Percentiles rank a stretch among this genome's conserved stretches.
Evolutionary conservation across 2,797 vertebrate genomes (phyloP).

Genomic region (Falco novaeseelandiae): DNA sequence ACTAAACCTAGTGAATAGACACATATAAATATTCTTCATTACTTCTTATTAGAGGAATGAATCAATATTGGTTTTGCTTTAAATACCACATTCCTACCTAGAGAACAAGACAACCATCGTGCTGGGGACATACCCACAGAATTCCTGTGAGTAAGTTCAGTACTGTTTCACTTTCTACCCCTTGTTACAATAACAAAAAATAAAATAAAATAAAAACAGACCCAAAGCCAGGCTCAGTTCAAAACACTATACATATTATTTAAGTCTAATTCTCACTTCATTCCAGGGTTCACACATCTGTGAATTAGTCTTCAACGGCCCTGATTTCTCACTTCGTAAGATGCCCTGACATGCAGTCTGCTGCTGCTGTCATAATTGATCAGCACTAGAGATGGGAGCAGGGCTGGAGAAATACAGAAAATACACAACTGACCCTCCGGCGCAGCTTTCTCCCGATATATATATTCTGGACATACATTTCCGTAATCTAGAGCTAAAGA

Average conservation of each 20-base stretch:
- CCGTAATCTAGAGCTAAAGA: background rate
- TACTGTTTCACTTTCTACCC: background rate
- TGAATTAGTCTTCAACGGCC: background rate
- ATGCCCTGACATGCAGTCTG: background rate
- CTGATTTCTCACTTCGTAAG: conserved; percentile 18
- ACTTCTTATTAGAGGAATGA: background rate
- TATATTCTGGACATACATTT: too few relatives aligned
- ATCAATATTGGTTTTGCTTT: background rate
- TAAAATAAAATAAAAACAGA: background rate
- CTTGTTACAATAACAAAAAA: background rate
- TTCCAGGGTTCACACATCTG: background rate
- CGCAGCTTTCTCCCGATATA: background rate
- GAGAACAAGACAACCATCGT: background rate
- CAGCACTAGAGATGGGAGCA: background rate
- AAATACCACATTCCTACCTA: background rate
- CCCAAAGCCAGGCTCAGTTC: background rate
- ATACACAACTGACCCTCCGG: background rate
- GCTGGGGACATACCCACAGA: background rate
- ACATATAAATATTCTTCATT: background rate
- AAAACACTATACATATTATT: background rate
- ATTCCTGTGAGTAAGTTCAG: background rate
- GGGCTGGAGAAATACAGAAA: background rate
- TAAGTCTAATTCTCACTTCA: conserved; percentile 1
- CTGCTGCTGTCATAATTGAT: background rate
- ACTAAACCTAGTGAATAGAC: background rate